A percentile compares a stretch with the other conserved stretches of the same genome.
Evolutionary conservation across 2,797 vertebrate species (phyloP).

Genomic region (Acrossocheilus wenchowensis): DNA sequence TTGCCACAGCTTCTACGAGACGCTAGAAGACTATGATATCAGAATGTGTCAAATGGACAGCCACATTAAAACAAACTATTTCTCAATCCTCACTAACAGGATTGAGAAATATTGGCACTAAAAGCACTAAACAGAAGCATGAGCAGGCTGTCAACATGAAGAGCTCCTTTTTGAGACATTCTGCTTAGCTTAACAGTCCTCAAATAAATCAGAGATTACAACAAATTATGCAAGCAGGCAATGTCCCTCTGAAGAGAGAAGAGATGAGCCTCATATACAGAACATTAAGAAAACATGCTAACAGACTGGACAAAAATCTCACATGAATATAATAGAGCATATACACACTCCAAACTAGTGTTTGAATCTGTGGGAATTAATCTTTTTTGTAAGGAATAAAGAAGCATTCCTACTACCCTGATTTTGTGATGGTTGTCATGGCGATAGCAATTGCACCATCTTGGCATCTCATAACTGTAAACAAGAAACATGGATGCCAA

Average conservation of each 20-base stretch:
- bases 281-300: neutral
- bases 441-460: neutral
- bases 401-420: neutral
- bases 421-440: neutral
- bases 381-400: neutral
- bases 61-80: conserved; percentile 20
- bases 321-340: neutral
- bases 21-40: neutral
- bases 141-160: conserved; percentile 20
- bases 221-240: conserved; percentile 1
- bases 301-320: conserved; percentile 3
- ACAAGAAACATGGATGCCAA: conserved; percentile 2
- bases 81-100: conserved; percentile 27
- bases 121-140: conserved; percentile 26
- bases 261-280: neutral
- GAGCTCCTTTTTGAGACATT: conserved; percentile 13
- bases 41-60: conserved; percentile 38
- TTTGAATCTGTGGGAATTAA: neutral
- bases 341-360: neutral
- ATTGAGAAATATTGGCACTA: conserved; percentile 32
- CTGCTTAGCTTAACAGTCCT: neutral
- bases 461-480: neutral
- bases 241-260: neutral
- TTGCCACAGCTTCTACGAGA: conserved; percentile 23
- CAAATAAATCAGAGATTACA: conserved; percentile 7